phyloP scores from a whole-genome alignment of 2,888 invertebrate genomes.

The Tetragnatha montana region DNA sequence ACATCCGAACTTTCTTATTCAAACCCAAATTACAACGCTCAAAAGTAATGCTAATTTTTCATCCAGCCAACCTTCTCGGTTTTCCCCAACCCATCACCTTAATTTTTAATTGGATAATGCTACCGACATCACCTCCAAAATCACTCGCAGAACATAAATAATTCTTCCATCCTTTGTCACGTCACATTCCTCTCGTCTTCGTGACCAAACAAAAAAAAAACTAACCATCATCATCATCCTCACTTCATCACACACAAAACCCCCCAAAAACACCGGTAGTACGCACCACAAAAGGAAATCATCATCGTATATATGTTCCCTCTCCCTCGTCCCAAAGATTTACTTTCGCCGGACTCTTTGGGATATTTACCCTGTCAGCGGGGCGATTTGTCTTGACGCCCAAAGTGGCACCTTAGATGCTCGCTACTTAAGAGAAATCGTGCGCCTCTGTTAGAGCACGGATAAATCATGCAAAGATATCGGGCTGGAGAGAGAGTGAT shows the following conservation, averaged over 20 bases:
- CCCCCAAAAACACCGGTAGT: too few species aligned
- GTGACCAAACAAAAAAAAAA: neutral
- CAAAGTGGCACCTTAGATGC: slow-evolving; percentile 57
- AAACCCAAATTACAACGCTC: too few species aligned
- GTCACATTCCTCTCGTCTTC: neutral
- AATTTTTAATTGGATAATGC: neutral
- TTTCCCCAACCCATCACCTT: neutral
- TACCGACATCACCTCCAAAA: neutral
- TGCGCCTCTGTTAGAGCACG: slow-evolving; percentile 22
- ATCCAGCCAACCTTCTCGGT: neutral
- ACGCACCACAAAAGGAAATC: slow-evolving; percentile 9
- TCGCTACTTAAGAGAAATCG: slow-evolving; percentile 35
- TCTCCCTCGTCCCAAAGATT: neutral
- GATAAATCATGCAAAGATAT: slow-evolving; percentile 47
- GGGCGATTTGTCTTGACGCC: slow-evolving; percentile 34
- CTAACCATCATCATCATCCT: neutral
- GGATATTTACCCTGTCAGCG: slow-evolving; percentile 47
- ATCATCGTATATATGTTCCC: neutral
- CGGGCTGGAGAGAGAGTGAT: neutral
- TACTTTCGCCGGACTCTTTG: neutral
- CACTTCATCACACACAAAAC: too few species aligned
- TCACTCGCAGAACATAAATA: neutral
- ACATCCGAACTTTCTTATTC: too few species aligned
- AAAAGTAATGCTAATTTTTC: too few species aligned
- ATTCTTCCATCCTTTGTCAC: neutral